Evolutionary conservation across 1,140 invertebrate genomes (phyloP), one percentile per base, ranked within the genome.

Genomic region (Wiebesia pumilae): DNA sequence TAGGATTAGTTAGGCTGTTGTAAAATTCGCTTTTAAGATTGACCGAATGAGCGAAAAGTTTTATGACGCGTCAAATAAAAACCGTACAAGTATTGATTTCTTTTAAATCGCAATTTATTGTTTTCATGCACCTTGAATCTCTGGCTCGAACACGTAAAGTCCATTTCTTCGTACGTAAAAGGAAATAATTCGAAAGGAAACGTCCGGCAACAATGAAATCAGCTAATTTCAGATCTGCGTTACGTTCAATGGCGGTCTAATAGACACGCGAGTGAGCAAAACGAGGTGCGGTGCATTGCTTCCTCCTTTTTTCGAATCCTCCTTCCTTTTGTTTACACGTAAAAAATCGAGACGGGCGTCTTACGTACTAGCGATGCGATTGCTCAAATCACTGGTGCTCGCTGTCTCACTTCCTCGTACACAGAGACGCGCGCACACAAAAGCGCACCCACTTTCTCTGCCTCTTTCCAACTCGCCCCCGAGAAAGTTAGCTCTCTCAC

Each of bases 401-500:
- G 35, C 40, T 54, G 16, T 21, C 54, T 69, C 58, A 27, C 54
- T 65, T 21, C 3, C 58, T 81, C 58, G n/a, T 21, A 21, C 58
- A 40, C 47, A 24, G 21, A 47, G 81, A 38, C 81, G 71, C 35
- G 19, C 77, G 51, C 69, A 6, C 47, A 6, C 43, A 6, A 47
- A 6, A 7, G 6, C 43, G 43, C 43, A 47, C 58, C 3, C 4
- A 24, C 10, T 62, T 27, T 27, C 35, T 19, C 14, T 24, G 38
- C n/a, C 3, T 21, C 38, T 14, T 6, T 38, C 30, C 9, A 19
- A 81, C 27, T 54, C 69, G 30, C 47, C 69, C n/a, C 30, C 30
- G 40, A 67, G 85, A 83, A 87, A 87, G 85, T 87, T 87, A 67
- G 69, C 47, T 69, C 87, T 43, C 83, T 82, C 80, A 73, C 79